Conservation (phyloP, 2,797 vertebrate genomes). For the Cyprinodon diabolis region DNA sequence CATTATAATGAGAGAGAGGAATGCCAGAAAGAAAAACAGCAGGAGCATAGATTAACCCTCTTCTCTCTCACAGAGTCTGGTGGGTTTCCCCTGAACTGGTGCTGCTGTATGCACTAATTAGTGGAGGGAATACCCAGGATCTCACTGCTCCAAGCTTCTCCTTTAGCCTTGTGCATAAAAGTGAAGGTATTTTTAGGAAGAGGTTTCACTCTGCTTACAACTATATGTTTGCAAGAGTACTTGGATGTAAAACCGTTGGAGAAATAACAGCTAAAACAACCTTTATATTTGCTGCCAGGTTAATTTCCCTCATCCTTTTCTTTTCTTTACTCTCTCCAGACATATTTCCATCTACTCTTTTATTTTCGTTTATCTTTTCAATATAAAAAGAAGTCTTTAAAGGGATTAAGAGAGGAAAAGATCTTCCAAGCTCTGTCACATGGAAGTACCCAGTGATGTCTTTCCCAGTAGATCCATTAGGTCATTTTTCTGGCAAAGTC, state of each 20-base stretch:
- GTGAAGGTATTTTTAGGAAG: constrained; percentile 28
- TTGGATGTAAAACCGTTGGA: constrained; percentile 49
- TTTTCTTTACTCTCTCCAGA: neutral
- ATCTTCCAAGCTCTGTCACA: constrained; percentile 12
- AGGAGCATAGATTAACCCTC: constrained; percentile 18
- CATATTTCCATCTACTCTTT: neutral
- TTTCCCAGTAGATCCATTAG: constrained; percentile 1
- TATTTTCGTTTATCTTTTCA: constrained; percentile 29
- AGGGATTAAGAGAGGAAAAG: constrained; percentile 23
- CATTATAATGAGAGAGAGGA: constrained; percentile 25
- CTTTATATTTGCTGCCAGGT: constrained; percentile 40
- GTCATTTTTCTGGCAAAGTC: neutral
- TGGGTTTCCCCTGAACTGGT: constrained; percentile 68
- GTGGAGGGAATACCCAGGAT: constrained; percentile 60
- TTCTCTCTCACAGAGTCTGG: constrained; percentile 32
- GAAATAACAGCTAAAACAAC: constrained; percentile 45
- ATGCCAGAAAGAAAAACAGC: constrained; percentile 13
- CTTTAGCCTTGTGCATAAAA: constrained; percentile 34
- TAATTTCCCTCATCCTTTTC: constrained; percentile 17
- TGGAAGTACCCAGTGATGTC: neutral
- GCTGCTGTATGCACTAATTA: constrained; percentile 67
- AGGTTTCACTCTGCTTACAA: constrained; percentile 31
- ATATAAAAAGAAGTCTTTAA: constrained; percentile 37
- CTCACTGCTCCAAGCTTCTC: constrained; percentile 54
- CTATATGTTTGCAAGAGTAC: constrained; percentile 14